Base-by-base conservation (phyloP, 2,888 invertebrate species). In the Pardosa pseudoannulata region DNA sequence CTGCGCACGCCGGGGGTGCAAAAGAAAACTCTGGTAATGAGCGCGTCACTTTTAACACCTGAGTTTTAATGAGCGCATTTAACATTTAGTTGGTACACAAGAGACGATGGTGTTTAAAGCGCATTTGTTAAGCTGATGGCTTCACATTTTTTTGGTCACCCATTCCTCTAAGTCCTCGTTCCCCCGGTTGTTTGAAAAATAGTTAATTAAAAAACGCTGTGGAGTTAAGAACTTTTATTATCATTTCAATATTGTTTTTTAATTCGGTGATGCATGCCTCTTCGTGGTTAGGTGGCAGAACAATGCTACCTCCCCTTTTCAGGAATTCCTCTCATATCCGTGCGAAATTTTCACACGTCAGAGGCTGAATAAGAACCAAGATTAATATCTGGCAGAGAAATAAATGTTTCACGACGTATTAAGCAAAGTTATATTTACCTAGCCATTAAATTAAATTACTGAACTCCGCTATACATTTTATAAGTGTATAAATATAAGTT, bases 41-140 rank as follows among this genome's bases (percentile, higher is more conserved):
- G 80, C 16, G 73, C 83, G 78, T 78, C 83, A 85, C 31, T 85
- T 78, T 76, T 29, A 46, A 27, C 76, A 72, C 76, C 82, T 78
- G 65, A 65, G 32, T 65, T 73, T 85, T 85, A 85, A 85, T 85
- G 83, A 81, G 70, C 27, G 50, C 82, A 85, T 85, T 85, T 85
- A 85, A 27, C 73, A 85, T 79, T 85, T 65, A 67, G 68, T 75
- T 74, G 62, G 62, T 39, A n/a, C 13, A 29, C 70, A 41, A 41
- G 70, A 70, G 39, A 70, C 16, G 39, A 16, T 68, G n/a, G 28
- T 23, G 39, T 28, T 31, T 73, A 80, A 73, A 83, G 41, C 76
- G 64, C 83, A 78, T 85, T 85, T 85, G 78, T 78, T 73, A 85
- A 67, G 50, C 62, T 70, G 81, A 46, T 36, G n/a, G 2, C 13